Percentiles rank a stretch among this genome's conserved stretches.
These are phyloP conservation scores for Diorhabda elongata DNA, from an alignment of 1,140 invertebrate genomes.

Conservation along the genomic window DNA sequence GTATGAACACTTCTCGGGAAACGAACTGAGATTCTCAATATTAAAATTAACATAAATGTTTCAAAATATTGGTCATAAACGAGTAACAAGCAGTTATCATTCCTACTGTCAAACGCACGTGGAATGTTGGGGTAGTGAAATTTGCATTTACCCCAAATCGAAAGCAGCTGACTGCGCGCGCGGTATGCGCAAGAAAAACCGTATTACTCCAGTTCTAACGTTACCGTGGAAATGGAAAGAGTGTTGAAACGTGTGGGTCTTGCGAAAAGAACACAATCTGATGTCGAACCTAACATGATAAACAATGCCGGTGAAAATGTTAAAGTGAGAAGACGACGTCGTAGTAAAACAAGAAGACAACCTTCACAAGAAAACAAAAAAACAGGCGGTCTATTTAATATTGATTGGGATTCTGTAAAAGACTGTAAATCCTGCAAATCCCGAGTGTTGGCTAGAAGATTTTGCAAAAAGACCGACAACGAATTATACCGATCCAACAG, in stretches of 20 bases:
- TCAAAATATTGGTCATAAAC: neutral
- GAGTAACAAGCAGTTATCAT: neutral
- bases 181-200: slow-evolving; percentile 26
- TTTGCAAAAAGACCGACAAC: slow-evolving; percentile 70
- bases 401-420: slow-evolving; percentile 47
- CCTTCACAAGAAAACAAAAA: slow-evolving; percentile 35
- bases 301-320: slow-evolving; percentile 24
- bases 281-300: slow-evolving; percentile 27
- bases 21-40: neutral
- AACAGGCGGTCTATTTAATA: slow-evolving; percentile 45
- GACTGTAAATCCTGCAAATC: slow-evolving; percentile 47
- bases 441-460: slow-evolving; percentile 55
- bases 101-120: neutral
- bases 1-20: neutral
- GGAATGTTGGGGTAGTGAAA: slow-evolving; percentile 23
- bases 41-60: neutral
- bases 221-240: slow-evolving; percentile 44
- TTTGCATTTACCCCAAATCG: slow-evolving; percentile 37
- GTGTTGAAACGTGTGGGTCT: slow-evolving; percentile 46
- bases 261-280: slow-evolving; percentile 41
- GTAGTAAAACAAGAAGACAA: slow-evolving; percentile 40
- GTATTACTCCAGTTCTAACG: slow-evolving; percentile 29
- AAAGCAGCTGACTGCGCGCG: slow-evolving; percentile 41
- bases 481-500: slow-evolving; percentile 78
- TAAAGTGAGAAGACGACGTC: slow-evolving; percentile 36